A percentile compares a stretch with the other conserved stretches of the same genome.
Evolutionary conservation across 92 coral and sea anemone genomes (phyloP).

Genomic region (Zoanthus gigantus): DNA sequence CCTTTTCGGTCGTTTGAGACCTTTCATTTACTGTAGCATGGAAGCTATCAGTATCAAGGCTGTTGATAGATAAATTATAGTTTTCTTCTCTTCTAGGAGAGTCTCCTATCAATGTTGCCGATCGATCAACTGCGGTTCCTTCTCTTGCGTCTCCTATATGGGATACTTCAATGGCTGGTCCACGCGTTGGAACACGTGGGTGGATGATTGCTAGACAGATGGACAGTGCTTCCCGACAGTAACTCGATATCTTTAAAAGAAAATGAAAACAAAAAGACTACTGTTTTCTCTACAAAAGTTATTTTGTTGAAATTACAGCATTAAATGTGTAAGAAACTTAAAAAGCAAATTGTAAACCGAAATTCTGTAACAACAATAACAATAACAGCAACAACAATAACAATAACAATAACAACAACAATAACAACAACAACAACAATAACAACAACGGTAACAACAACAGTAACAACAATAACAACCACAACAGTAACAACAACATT

Average conservation of each 20-base stretch:
- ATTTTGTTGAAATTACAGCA: too few relatives aligned
- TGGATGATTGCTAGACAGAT: constrained; percentile 72
- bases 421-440: too few relatives aligned
- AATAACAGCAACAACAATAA: too few relatives aligned
- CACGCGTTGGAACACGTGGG: constrained; percentile 69
- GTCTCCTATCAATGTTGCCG: not conserved
- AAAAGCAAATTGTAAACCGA: too few relatives aligned
- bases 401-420: too few relatives aligned
- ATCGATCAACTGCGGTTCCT: constrained; percentile 17
- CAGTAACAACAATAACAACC: too few relatives aligned
- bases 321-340: too few relatives aligned
- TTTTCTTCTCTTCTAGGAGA: not conserved
- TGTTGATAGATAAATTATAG: not conserved
- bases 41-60: not conserved
- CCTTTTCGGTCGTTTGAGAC: constrained; percentile 7
- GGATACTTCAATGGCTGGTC: constrained; percentile 47
- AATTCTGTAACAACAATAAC: too few relatives aligned
- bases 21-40: not conserved
- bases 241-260: constrained; percentile 68
- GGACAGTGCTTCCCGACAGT: constrained; percentile 77
- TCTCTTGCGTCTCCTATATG: constrained; percentile 10
- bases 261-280: not conserved
- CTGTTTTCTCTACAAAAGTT: not conserved
- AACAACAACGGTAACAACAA: too few relatives aligned
- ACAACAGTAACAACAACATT: too few relatives aligned